phyloP scores from a whole-genome alignment of 2,113 vertebrate genomes.

The Scytalopus superciliaris region DNA sequence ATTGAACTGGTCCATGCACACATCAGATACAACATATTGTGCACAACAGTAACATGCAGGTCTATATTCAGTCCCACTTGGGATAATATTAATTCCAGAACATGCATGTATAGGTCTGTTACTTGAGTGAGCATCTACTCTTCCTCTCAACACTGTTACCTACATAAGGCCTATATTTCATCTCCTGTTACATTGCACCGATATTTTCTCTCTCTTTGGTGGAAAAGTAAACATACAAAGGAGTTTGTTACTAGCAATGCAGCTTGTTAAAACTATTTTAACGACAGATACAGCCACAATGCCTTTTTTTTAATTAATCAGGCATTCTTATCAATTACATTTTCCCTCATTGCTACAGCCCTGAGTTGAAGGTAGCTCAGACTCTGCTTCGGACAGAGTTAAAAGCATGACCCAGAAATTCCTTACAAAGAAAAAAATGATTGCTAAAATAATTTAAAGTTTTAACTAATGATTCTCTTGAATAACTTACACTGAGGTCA shows the following conservation, averaged over 20 bases:
- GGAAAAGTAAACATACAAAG: background rate
- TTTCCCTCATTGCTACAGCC: background rate
- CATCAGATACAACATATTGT: fast-evolving
- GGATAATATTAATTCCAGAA: background rate
- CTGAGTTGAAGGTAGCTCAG: background rate
- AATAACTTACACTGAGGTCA: background rate
- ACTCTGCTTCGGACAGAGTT: background rate
- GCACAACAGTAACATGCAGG: fast-evolving
- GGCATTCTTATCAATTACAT: background rate
- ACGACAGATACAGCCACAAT: background rate
- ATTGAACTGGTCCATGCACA: background rate
- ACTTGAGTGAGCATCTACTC: background rate
- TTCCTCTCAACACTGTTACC: background rate
- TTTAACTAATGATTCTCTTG: background rate
- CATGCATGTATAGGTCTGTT: background rate
- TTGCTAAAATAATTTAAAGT: background rate
- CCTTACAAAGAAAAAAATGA: background rate
- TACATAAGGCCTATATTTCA: fast-evolving
- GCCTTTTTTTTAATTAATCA: background rate
- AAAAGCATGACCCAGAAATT: background rate
- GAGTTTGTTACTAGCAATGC: background rate
- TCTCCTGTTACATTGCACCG: background rate
- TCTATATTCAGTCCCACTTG: background rate
- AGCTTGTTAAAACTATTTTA: background rate
- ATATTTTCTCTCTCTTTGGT: background rate